Evolutionary conservation across 2,113 vertebrate genomes (phyloP).

Genomic region (Monarcha castaneiventris): DNA sequence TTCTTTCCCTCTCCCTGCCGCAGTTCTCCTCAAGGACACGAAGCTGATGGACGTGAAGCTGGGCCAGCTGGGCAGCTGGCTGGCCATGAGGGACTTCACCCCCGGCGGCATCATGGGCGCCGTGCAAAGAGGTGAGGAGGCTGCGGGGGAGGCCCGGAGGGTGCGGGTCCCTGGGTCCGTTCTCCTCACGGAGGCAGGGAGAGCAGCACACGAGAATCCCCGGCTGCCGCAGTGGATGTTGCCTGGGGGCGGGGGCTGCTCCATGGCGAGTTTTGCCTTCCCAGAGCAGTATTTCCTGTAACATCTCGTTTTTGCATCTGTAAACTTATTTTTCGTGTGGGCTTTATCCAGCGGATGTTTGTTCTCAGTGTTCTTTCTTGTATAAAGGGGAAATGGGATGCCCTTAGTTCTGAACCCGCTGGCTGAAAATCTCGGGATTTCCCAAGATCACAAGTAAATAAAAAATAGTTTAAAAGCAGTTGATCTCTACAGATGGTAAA

Average conservation of each 20-base stretch:
- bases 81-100: constrained; percentile 82
- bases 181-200: not conserved
- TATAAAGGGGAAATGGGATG: not conserved
- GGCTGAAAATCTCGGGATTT: not conserved
- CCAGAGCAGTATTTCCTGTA: not conserved
- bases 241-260: not conserved
- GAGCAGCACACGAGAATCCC: accelerated
- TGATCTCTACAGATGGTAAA: not conserved
- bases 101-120: constrained; percentile 76
- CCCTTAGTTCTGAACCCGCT: not conserved
- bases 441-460: not conserved
- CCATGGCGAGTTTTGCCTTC: accelerated
- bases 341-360: not conserved
- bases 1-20: not conserved
- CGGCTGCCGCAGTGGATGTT: accelerated
- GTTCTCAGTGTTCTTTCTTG: not conserved
- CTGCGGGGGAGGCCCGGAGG: not conserved
- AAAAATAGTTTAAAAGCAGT: not conserved
- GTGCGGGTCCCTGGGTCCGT: too few species aligned
- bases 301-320: not conserved
- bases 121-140: constrained; percentile 78
- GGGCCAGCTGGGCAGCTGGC: constrained; percentile 84
- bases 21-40: constrained; percentile 84
- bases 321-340: accelerated
- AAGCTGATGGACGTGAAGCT: constrained; percentile 90